A percentile compares a stretch with the other conserved stretches of the same genome.
Conservation (phyloP, 1,140 invertebrate species). For the Macrosteles quadrilineatus region DNA sequence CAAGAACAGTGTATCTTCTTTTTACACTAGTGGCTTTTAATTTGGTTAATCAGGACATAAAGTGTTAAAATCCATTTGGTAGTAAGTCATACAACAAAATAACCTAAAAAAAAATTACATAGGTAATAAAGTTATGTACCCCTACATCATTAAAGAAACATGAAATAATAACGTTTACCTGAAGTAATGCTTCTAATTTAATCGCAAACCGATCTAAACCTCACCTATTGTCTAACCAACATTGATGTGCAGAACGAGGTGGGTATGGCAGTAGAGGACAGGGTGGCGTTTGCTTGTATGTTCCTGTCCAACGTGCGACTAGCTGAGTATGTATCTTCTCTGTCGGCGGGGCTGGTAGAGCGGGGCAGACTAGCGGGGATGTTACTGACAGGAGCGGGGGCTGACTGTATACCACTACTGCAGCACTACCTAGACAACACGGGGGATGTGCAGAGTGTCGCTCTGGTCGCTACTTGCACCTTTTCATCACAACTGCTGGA, state of each 20-base stretch:
- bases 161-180: too few relatives aligned
- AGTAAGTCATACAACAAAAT: too few relatives aligned
- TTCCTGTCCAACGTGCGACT: constrained; percentile 83
- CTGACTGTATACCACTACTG: constrained; percentile 76
- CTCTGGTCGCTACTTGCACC: constrained; percentile 75
- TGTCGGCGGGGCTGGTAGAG: constrained; percentile 69
- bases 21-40: too few relatives aligned
- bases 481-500: constrained; percentile 65
- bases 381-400: constrained; percentile 75
- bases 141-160: too few relatives aligned
- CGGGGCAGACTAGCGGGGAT: constrained; percentile 83
- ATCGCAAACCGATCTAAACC: too few relatives aligned
- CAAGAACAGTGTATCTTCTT: too few relatives aligned
- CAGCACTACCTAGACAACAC: constrained; percentile 88
- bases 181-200: too few relatives aligned
- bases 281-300: constrained; percentile 91
- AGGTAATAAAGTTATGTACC: too few relatives aligned
- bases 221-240: too few relatives aligned
- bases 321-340: constrained; percentile 71
- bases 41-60: too few relatives aligned
- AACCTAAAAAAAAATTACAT: too few relatives aligned
- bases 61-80: too few relatives aligned
- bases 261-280: constrained; percentile 81
- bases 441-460: constrained; percentile 90
- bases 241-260: constrained; percentile 67